Evolutionary conservation across 2,888 invertebrate genomes (phyloP).

Genomic region (Troides aeacus): DNA sequence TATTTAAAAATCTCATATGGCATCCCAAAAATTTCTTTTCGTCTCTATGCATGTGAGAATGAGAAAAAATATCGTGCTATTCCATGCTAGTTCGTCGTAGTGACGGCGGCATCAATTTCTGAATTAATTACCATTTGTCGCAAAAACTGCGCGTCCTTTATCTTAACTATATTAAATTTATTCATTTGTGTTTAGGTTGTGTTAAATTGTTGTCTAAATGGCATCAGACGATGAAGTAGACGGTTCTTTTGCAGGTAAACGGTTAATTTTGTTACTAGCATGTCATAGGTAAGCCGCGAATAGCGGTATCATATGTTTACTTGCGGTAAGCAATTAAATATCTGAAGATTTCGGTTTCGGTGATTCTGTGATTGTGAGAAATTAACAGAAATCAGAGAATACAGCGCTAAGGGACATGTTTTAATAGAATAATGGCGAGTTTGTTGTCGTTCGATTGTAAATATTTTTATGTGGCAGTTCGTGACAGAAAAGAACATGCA

Average conservation of each 20-base stretch:
- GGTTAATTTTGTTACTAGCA: conserved; percentile 70
- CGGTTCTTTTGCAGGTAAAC: conserved; percentile 92
- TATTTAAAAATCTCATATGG: conserved; percentile 9
- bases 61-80: conserved; percentile 57
- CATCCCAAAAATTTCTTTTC: conserved; percentile 45
- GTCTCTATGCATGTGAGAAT: conserved; percentile 45
- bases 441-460: conserved; percentile 73
- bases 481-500: conserved; percentile 83
- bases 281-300: conserved; percentile 81
- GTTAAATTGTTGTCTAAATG: conserved; percentile 80
- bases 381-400: conserved; percentile 37
- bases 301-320: conserved; percentile 82
- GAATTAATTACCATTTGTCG: conserved; percentile 81
- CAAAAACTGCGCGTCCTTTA: conserved; percentile 80
- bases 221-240: conserved; percentile 94
- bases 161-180: conserved; percentile 72
- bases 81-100: conserved; percentile 58
- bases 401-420: conserved; percentile 37
- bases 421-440: conserved; percentile 50
- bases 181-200: conserved; percentile 60
- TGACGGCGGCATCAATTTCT: conserved; percentile 81
- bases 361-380: conserved; percentile 35
- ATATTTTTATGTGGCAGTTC: conserved; percentile 79
- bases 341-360: conserved; percentile 61
- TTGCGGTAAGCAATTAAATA: conserved; percentile 80